Percentiles rank a stretch among this genome's conserved stretches.
phyloP scores from a whole-genome alignment of 2,888 invertebrate species.

The Thumatha senex region DNA sequence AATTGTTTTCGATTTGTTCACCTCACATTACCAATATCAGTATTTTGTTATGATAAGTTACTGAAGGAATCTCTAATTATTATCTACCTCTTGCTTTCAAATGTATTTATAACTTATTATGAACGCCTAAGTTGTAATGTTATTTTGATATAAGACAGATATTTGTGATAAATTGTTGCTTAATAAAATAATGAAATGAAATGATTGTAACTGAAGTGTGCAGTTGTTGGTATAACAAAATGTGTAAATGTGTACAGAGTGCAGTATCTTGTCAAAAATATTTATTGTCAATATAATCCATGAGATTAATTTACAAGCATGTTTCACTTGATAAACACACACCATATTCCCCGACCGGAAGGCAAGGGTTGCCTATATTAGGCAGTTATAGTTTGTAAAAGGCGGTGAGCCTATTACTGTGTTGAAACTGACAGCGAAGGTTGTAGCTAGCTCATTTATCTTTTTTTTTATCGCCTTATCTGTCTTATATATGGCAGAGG shows the following conservation, averaged over 20 bases:
- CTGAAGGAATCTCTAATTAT: conserved; percentile 74
- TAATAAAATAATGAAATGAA: conserved; percentile 37
- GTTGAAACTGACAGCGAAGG: no score
- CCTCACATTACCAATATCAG: conserved; percentile 72
- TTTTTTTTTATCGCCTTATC: no score
- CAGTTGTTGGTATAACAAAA: neutral
- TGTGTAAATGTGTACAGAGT: conserved; percentile 70
- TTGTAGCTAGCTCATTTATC: no score
- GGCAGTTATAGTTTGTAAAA: no score
- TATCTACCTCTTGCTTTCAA: conserved; percentile 80
- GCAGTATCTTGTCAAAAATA: conserved; percentile 81
- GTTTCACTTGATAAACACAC: conserved; percentile 25
- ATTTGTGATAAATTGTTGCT: conserved; percentile 73
- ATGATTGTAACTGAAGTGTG: conserved; percentile 3
- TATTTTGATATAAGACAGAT: conserved; percentile 42
- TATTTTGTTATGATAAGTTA: conserved; percentile 71
- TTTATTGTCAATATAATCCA: conserved; percentile 78
- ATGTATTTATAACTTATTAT: conserved; percentile 70
- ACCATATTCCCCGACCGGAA: no score
- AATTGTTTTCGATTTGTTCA: conserved; percentile 30
- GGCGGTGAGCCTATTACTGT: no score
- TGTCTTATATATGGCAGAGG: no score
- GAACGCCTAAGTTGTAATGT: conserved; percentile 58
- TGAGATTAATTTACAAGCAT: conserved; percentile 54
- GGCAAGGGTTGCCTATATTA: no score